Conservation (phyloP, 2,888 invertebrate species). For the Rosalia funebris region DNA sequence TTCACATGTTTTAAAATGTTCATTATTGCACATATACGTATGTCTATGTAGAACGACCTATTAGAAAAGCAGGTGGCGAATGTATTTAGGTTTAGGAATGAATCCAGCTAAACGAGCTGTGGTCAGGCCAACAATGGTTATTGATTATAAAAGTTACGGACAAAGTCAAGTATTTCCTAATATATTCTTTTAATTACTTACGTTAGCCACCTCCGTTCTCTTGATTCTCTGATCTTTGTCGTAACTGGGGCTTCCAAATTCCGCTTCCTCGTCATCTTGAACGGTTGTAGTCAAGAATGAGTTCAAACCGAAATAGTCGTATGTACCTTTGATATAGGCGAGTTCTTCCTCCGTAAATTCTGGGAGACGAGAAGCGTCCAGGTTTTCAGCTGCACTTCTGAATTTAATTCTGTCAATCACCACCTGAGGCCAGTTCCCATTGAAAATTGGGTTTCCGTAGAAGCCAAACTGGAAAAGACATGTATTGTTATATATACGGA, state of each 20-base stretch:
- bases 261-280: neutral
- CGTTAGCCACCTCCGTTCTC: neutral
- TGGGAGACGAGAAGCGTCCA: constrained; percentile 72
- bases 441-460: constrained; percentile 68
- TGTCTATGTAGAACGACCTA: too few relatives aligned
- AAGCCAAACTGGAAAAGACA: constrained; percentile 42
- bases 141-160: too few relatives aligned
- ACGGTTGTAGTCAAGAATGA: neutral
- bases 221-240: neutral
- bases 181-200: neutral
- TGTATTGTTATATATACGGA: too few relatives aligned
- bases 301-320: constrained; percentile 22
- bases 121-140: too few relatives aligned
- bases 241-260: neutral
- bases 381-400: constrained; percentile 65
- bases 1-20: too few relatives aligned
- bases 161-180: neutral
- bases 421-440: constrained; percentile 75
- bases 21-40: too few relatives aligned
- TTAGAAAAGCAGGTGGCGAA: too few relatives aligned
- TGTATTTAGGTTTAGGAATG: too few relatives aligned
- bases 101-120: too few relatives aligned
- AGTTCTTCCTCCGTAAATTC: constrained; percentile 71
- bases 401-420: constrained; percentile 72
- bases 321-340: constrained; percentile 63